Evolutionary conservation across 2,113 vertebrate species (phyloP).

Genomic region (Melanostigma gelatinosum): DNA sequence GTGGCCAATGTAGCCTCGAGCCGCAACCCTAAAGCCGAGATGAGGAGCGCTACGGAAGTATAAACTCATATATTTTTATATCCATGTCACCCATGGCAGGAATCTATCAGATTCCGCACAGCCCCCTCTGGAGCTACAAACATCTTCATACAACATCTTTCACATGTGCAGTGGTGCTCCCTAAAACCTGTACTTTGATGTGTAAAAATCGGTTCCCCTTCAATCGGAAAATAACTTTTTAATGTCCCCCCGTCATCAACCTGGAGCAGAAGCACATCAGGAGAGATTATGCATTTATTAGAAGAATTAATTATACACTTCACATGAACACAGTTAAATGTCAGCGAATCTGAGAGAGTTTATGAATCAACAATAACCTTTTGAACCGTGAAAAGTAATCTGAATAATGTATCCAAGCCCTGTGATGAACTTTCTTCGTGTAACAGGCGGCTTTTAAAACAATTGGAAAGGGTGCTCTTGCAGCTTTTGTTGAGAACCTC

Average conservation of each 20-base stretch:
- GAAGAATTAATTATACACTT: background rate
- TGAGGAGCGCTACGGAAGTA: background rate
- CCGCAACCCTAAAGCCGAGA: background rate
- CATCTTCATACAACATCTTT: background rate
- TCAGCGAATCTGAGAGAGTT: background rate
- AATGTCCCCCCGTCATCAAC: background rate
- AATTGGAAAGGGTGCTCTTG: background rate
- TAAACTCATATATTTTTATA: too few relatives aligned
- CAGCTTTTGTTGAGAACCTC: background rate
- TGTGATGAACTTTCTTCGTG: background rate
- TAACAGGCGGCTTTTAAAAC: background rate
- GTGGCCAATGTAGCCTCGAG: background rate
- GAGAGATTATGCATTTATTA: too few relatives aligned
- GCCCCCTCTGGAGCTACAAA: background rate
- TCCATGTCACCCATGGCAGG: too few relatives aligned
- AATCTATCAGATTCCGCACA: too few relatives aligned
- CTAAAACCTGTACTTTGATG: background rate
- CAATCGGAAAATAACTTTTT: background rate
- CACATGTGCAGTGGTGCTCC: background rate
- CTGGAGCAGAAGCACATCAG: background rate
- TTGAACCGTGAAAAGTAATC: background rate
- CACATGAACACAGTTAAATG: background rate
- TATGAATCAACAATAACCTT: background rate
- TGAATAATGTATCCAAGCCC: background rate
- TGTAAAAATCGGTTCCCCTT: background rate